phyloP scores from a whole-genome alignment of 2,888 invertebrate genomes.

The Drymonia ruficornis region DNA sequence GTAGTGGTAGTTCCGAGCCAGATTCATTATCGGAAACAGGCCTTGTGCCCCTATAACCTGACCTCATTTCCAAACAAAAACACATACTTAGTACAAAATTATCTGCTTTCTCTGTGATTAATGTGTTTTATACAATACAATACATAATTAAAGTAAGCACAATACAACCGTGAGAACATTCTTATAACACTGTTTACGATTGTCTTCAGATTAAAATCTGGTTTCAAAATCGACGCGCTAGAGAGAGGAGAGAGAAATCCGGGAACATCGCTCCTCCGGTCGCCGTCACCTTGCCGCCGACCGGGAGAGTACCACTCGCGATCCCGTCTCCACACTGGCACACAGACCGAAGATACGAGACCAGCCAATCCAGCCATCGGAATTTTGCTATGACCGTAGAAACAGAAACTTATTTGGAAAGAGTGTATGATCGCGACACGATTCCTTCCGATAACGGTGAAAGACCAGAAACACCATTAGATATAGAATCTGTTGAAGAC shows the following conservation, averaged over 20 bases:
- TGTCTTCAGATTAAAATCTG: slow-evolving; percentile 86
- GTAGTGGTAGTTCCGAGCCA: no score
- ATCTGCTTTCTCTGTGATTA: not conserved
- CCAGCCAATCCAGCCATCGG: slow-evolving; percentile 8
- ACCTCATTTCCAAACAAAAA: no score
- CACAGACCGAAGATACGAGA: slow-evolving; percentile 7
- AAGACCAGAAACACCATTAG: slow-evolving; percentile 59
- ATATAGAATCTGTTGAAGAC: slow-evolving; percentile 63
- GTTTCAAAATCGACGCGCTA: slow-evolving; percentile 92
- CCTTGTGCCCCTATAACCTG: no score
- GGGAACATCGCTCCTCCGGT: slow-evolving; percentile 61
- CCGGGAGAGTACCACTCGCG: slow-evolving; percentile 32
- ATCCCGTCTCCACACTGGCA: slow-evolving; percentile 21
- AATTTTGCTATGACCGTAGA: slow-evolving; percentile 5
- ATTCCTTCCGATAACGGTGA: slow-evolving; percentile 34
- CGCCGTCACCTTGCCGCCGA: slow-evolving; percentile 65
- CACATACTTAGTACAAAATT: not conserved
- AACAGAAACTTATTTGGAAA: slow-evolving; percentile 7
- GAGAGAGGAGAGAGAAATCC: slow-evolving; percentile 88
- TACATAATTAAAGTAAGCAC: not conserved
- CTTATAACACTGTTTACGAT: not conserved
- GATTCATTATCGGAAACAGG: no score
- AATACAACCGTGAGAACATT: not conserved
- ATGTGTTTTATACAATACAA: not conserved
- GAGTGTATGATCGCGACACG: slow-evolving; percentile 10